phyloP scores from a whole-genome alignment of 2,797 vertebrate genomes.

The Leptodactylus fallax region DNA sequence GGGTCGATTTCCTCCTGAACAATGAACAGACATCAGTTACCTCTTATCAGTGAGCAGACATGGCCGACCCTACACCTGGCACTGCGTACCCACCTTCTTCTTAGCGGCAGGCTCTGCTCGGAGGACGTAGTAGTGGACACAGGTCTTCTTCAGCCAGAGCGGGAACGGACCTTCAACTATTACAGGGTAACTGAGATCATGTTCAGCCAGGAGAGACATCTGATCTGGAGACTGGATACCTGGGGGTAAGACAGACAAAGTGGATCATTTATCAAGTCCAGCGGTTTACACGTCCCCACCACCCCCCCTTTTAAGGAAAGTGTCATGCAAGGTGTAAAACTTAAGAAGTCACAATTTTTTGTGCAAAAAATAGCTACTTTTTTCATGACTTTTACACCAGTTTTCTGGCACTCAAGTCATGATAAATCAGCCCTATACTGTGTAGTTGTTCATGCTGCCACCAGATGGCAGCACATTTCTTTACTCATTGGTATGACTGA shows the following conservation, averaged over 20 bases:
- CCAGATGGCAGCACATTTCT: not conserved
- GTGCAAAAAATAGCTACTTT: too few relatives aligned
- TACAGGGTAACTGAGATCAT: conserved; percentile 78
- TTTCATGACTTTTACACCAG: too few relatives aligned
- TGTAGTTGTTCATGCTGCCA: not conserved
- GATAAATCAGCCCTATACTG: not conserved
- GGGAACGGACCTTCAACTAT: conserved; percentile 90
- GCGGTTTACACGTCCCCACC: too few relatives aligned
- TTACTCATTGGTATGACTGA: too few relatives aligned
- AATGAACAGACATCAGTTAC: conserved; percentile 57
- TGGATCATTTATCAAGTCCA: too few relatives aligned
- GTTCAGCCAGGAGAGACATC: conserved; percentile 78
- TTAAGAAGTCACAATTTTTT: too few relatives aligned
- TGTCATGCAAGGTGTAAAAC: too few relatives aligned
- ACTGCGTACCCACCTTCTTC: not conserved
- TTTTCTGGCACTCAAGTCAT: too few relatives aligned
- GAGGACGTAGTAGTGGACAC: conserved; percentile 86
- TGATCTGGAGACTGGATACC: conserved; percentile 88
- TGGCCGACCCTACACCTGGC: too few relatives aligned
- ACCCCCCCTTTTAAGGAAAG: too few relatives aligned
- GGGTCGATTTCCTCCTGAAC: conserved; percentile 80
- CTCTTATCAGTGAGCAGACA: not conserved
- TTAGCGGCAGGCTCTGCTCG: conserved; percentile 76
- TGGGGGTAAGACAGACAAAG: conserved; percentile 59
- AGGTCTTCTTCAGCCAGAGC: conserved; percentile 85